Conservation (phyloP, 1,140 invertebrate species). For the Panagrolaimus sp. region DNA sequence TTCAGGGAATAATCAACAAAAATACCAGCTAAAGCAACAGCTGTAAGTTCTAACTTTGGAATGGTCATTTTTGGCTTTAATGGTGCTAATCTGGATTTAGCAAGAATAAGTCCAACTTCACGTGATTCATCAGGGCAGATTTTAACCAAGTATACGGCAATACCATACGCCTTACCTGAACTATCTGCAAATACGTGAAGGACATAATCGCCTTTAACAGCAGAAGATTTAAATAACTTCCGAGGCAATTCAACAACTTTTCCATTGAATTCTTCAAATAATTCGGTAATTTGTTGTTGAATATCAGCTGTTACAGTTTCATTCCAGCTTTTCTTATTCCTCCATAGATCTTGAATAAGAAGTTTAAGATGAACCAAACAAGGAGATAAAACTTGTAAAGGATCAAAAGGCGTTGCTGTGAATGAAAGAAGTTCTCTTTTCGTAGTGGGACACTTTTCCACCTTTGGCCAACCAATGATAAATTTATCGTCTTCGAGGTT, state of each 20-base stretch:
- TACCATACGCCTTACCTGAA: conserved; percentile 20
- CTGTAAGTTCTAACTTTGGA: conserved; percentile 34
- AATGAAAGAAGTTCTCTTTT: conserved; percentile 23
- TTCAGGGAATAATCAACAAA: background rate
- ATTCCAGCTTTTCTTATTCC: no score
- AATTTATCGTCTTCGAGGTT: conserved; percentile 19
- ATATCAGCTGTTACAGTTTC: no score
- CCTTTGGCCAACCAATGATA: background rate
- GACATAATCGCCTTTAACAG: no score
- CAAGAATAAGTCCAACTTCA: conserved; percentile 8
- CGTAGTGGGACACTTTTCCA: background rate
- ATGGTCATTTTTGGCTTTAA: conserved; percentile 19
- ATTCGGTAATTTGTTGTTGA: no score
- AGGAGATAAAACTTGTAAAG: conserved; percentile 28
- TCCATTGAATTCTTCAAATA: no score
- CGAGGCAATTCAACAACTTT: no score
- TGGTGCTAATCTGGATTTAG: conserved; percentile 29
- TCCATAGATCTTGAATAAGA: conserved; percentile 34
- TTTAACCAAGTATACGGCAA: conserved; percentile 25
- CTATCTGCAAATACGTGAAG: conserved; percentile 36
- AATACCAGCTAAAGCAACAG: conserved; percentile 2
- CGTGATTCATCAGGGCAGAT: no score
- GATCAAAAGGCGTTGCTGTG: conserved; percentile 29
- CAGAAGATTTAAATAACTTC: no score
- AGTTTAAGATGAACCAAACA: conserved; percentile 27